Evolutionary conservation across 2,797 vertebrate species (phyloP), one percentile per base, ranked within the genome.

Genomic region (Babyrousa celebensis): DNA sequence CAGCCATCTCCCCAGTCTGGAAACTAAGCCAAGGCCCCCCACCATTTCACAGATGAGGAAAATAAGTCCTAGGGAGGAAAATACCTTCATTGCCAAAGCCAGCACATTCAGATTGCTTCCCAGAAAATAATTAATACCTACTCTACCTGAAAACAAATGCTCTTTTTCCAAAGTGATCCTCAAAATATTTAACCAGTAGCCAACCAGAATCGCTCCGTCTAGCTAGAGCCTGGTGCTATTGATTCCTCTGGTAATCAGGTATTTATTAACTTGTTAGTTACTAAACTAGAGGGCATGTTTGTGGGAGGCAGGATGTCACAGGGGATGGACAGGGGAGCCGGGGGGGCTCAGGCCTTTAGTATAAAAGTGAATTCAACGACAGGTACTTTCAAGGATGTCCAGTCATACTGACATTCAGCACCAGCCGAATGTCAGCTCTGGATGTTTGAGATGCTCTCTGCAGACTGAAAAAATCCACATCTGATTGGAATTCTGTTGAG

Each of bases 41-140:
- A 52, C 78, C 25, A 27, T 75, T 82, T n/a, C 32, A 89, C n/a
- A 79, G 90, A 58, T 16, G 32, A 89, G 75, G 75, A 48, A 89
- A 84, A 32, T 63, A 36, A 84, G 27, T 16, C 23, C 5, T 16
- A n/a, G 29, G 23, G 56, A 58, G 29, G 72, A 21, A 65, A 43
- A 82, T 27, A 40, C 17, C 58, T 15, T 85, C 40, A 29, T 85
- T 85, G 63, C 52, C 60, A 78, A 63, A 91, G 58, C 72, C n/a
- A 48, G 14, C 32, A 54, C 25, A 17, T n/a, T 72, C 48, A 23
- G 21, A 56, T 32, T 36, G 23, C 29, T 21, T 87, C 90, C 70
- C 67, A 52, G 48, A 74, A 96, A 91, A 68, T 27, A 52, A 58
- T n/a, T 74, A 71, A 54, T 54, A 65, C 17, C 29, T 21, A 32